A percentile compares a stretch with the other conserved stretches of the same genome.
Conservation (phyloP, 1,140 invertebrate species). For the Cydia strobilella region DNA sequence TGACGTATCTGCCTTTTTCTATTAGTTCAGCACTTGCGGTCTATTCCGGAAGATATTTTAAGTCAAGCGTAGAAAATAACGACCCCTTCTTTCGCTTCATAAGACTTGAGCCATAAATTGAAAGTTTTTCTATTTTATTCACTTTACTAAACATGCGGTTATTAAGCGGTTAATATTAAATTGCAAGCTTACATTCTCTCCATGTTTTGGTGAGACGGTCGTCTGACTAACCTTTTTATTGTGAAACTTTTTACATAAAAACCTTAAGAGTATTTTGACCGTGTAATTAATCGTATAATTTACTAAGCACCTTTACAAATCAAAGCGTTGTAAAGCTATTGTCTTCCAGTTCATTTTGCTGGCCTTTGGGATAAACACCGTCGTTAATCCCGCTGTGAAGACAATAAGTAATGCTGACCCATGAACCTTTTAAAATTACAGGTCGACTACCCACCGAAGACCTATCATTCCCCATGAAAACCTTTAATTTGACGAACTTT, state of each 20-base stretch:
- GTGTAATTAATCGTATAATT: constrained; percentile 22
- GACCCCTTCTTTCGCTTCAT: background rate
- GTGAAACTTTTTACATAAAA: background rate
- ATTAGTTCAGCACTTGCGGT: constrained; percentile 46
- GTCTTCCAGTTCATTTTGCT: constrained; percentile 47
- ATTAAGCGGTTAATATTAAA: background rate
- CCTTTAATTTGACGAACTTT: background rate
- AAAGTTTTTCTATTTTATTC: background rate
- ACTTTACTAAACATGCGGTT: background rate
- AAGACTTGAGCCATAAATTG: background rate
- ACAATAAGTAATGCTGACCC: constrained; percentile 54
- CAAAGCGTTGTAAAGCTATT: constrained; percentile 45
- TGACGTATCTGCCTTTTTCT: constrained; percentile 56
- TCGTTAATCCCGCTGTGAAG: constrained; percentile 45
- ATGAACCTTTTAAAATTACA: constrained; percentile 47
- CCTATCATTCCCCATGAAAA: constrained; percentile 9
- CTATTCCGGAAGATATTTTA: constrained; percentile 40
- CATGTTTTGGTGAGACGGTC: background rate
- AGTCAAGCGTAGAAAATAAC: constrained; percentile 27
- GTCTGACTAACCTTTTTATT: too few species aligned
- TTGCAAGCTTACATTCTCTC: background rate
- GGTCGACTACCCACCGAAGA: constrained; percentile 37
- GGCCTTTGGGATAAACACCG: constrained; percentile 45
- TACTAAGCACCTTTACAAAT: constrained; percentile 34
- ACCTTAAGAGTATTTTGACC: background rate